phyloP scores from a whole-genome alignment of 2,113 vertebrate species.

The Apaloderma vittatum region DNA sequence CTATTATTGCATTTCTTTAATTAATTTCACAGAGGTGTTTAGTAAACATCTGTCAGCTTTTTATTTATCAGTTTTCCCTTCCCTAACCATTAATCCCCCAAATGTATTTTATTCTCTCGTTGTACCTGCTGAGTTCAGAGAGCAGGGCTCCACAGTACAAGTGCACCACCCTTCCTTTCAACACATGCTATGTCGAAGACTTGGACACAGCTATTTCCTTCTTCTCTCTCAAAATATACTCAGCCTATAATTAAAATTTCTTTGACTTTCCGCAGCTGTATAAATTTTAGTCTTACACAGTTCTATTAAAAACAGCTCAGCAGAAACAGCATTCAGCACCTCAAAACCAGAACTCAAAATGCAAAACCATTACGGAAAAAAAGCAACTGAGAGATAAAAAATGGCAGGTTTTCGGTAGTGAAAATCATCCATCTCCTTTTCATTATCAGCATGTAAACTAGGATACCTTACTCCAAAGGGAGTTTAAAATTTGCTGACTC shows the following conservation, averaged over 20 bases:
- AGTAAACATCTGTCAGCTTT: background rate
- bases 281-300: background rate
- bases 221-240: background rate
- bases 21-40: background rate
- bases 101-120: background rate
- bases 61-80: background rate
- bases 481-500: constrained; percentile 10
- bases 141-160: background rate
- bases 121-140: background rate
- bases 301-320: background rate
- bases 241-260: background rate
- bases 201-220: background rate
- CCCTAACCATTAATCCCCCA: background rate
- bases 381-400: background rate
- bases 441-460: background rate
- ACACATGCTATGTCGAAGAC: fast-evolving
- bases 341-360: background rate
- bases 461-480: background rate
- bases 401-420: background rate
- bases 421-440: background rate
- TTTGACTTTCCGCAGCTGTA: background rate
- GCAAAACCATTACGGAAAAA: background rate
- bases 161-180: background rate
- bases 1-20: background rate
- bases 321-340: background rate